Conservation (phyloP, 2,113 vertebrate species). For the Megaceryle maxima region DNA sequence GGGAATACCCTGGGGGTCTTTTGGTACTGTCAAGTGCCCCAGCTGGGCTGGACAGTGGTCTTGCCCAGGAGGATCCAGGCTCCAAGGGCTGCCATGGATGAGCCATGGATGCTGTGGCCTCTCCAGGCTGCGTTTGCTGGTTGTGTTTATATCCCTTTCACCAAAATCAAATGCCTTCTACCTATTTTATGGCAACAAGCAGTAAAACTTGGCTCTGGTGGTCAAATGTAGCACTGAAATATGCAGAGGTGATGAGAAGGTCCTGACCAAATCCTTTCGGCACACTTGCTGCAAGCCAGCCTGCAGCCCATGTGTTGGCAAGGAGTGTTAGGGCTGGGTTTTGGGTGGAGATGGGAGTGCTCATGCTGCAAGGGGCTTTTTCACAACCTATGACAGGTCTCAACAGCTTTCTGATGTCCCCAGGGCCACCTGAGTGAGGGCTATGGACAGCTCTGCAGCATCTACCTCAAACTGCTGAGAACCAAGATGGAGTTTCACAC, state of each 20-base stretch:
- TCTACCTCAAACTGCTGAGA: slow-evolving; percentile 98
- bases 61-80: neutral
- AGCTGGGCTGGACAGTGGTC: fast-evolving
- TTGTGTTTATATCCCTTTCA: neutral
- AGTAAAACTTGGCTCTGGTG: fast-evolving
- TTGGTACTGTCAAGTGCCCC: fast-evolving
- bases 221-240: neutral
- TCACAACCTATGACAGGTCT: neutral
- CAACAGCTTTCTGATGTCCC: neutral
- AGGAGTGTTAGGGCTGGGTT: neutral
- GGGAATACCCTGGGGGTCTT: fast-evolving
- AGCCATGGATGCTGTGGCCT: neutral
- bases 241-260: neutral
- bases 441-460: slow-evolving; percentile 94
- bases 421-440: slow-evolving; percentile 96
- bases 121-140: neutral
- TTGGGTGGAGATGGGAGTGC: neutral
- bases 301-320: fast-evolving
- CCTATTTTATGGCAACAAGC: neutral
- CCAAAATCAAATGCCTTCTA: neutral
- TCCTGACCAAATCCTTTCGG: neutral
- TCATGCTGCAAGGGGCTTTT: neutral
- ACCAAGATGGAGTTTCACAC: slow-evolving; percentile 99
- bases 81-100: fast-evolving
- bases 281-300: neutral